These are phyloP conservation scores for Gymnorhina tibicen DNA, from an alignment of 2,113 vertebrate species.

Conservation along the genomic window DNA sequence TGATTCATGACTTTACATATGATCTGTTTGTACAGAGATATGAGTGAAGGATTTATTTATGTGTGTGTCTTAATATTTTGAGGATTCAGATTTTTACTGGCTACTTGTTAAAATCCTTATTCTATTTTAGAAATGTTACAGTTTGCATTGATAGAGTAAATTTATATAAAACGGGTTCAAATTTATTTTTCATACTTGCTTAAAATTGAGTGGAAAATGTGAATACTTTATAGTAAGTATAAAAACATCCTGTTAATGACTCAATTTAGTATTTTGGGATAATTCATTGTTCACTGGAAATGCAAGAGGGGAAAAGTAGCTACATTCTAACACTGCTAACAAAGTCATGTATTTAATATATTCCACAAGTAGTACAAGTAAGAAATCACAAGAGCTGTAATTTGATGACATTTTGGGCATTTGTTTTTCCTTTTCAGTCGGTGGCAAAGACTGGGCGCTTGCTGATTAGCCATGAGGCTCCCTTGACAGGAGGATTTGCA, in stretches of 20 bases:
- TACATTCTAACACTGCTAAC: background rate
- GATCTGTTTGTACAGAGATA: background rate
- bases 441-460: slow-evolving; percentile 93
- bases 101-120: background rate
- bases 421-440: slow-evolving; percentile 78
- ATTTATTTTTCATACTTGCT: background rate
- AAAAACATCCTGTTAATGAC: background rate
- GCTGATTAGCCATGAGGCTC: slow-evolving; percentile 95
- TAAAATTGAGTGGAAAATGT: background rate
- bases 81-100: background rate
- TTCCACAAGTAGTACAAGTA: background rate
- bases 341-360: background rate
- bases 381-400: background rate
- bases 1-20: background rate
- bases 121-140: background rate
- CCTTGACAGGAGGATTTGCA: slow-evolving; percentile 94
- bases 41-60: background rate
- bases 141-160: background rate
- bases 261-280: background rate
- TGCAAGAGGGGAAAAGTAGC: background rate
- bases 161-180: background rate
- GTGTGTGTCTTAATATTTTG: background rate
- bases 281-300: background rate
- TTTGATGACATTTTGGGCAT: background rate
- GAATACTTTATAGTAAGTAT: background rate